Evolutionary conservation across 2,797 vertebrate species (phyloP), one percentile per base, ranked within the genome.

Genomic region (Melopsittacus undulatus): DNA sequence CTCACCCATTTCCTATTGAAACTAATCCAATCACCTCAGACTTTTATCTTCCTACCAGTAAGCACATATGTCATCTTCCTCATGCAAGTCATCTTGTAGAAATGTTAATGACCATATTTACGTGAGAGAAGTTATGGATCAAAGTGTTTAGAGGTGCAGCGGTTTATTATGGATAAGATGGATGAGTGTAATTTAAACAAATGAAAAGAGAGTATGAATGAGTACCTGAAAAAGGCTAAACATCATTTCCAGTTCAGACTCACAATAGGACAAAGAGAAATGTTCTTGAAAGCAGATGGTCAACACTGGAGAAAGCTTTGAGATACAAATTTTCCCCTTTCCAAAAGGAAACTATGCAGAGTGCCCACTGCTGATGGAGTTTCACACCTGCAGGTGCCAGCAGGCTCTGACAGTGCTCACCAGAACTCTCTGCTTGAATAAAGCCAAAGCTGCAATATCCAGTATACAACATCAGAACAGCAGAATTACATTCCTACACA

Each of bases 1-100:
- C 72, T 95, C 81, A 62, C 34, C 34, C 92, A 96, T 95, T 96
- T 96, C 93, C 93, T 87, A 85, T 93, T 93, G 94, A 52, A 91
- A 74, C 70, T 93, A 95, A 97, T 83, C 63, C 75, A 94, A 52
- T 94, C 93, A 89, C 72, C 72, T 93, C 70, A 88, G 90, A 30
- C 66, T 96, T 79, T 87, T 92, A 84, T 94, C 88, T 92, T 94
- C 54, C 56, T 84, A 74, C 32, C 45, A 87, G 32, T 77, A 48
- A 89, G 67, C 40, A 84, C 20, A 64, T 83, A 68, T 87, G 88
- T 79, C 70, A 66, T 79, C 73, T 91, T 83, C 69, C 34, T 81
- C 76, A 63, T 79, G 56, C 32, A 90, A 91, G 72, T 49, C 38
- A 68, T 70, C 38, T 64, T 83, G 75, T 14, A 85, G 64, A 89